Conservation (phyloP, 2,888 invertebrate species). For the Hyppa rectilinea region DNA sequence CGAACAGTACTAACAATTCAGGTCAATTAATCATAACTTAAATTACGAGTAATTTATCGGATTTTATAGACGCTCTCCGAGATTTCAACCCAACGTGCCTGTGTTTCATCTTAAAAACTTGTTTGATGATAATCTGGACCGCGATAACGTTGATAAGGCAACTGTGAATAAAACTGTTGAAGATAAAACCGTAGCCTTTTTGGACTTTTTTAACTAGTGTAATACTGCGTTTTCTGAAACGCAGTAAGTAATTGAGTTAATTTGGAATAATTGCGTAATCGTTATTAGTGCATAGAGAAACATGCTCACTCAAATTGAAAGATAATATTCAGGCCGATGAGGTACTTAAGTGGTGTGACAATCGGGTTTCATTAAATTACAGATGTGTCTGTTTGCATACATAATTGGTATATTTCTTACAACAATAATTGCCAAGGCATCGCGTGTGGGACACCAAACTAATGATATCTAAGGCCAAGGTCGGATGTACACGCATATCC, state of each 20-base stretch:
- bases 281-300: background rate
- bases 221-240: constrained; percentile 4
- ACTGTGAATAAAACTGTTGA: constrained; percentile 12
- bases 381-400: constrained; percentile 43
- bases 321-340: constrained; percentile 13
- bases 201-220: constrained; percentile 5
- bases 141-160: constrained; percentile 56
- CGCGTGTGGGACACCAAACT: constrained; percentile 62
- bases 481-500: constrained; percentile 77
- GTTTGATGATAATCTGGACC: constrained; percentile 46
- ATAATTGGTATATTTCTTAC: constrained; percentile 54
- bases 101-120: constrained; percentile 45
- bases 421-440: constrained; percentile 47
- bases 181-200: constrained; percentile 28
- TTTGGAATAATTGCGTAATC: constrained; percentile 12
- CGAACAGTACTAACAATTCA: constrained; percentile 41
- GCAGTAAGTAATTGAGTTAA: constrained; percentile 3
- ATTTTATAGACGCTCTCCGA: constrained; percentile 43
- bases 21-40: constrained; percentile 53
- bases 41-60: constrained; percentile 49
- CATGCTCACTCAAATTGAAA: background rate
- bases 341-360: constrained; percentile 19
- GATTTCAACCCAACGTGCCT: constrained; percentile 50
- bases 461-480: constrained; percentile 81
- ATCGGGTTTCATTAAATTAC: constrained; percentile 17